A percentile compares a stretch with the other conserved stretches of the same genome.
Evolutionary conservation across 2,888 invertebrate species (phyloP).

Genomic region (Drosophila mimetica): DNA sequence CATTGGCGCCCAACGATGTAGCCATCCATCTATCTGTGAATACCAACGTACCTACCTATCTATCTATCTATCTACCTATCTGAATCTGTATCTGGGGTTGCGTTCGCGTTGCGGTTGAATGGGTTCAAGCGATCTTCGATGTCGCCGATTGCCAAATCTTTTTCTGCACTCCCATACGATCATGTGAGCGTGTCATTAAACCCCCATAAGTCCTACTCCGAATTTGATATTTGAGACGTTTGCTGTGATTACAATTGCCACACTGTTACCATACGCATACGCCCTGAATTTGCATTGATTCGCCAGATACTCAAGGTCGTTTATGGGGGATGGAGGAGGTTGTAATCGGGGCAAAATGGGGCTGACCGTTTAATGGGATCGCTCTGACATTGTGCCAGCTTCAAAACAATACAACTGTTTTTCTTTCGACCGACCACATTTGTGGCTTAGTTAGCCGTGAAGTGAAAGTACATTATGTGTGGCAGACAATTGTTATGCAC

Average conservation of each 20-base stretch:
- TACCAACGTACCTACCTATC: background rate
- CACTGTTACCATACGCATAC: conserved; percentile 47
- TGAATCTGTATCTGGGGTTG: conserved; percentile 45
- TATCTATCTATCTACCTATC: conserved; percentile 21
- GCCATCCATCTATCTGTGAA: conserved; percentile 20
- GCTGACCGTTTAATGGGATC: conserved; percentile 70
- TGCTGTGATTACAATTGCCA: conserved; percentile 69
- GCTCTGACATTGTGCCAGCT: conserved; percentile 25
- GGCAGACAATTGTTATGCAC: conserved; percentile 64
- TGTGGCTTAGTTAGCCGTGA: conserved; percentile 65
- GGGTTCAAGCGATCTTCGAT: conserved; percentile 71
- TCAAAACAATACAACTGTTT: conserved; percentile 12
- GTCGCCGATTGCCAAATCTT: conserved; percentile 74
- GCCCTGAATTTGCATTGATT: conserved; percentile 56
- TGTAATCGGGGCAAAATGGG: conserved; percentile 1
- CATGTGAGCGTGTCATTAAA: conserved; percentile 67
- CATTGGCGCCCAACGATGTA: conserved; percentile 36
- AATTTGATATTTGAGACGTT: conserved; percentile 63
- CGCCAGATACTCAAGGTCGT: conserved; percentile 67
- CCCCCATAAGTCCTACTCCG: conserved; percentile 40
- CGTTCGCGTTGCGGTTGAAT: conserved; percentile 78
- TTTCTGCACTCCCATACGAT: conserved; percentile 60
- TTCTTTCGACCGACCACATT: conserved; percentile 44
- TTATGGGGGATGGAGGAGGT: conserved; percentile 21
- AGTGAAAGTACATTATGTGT: conserved; percentile 66